Evolutionary conservation across 1,140 invertebrate species (phyloP).

Genomic region (Lepidostoma basale): DNA sequence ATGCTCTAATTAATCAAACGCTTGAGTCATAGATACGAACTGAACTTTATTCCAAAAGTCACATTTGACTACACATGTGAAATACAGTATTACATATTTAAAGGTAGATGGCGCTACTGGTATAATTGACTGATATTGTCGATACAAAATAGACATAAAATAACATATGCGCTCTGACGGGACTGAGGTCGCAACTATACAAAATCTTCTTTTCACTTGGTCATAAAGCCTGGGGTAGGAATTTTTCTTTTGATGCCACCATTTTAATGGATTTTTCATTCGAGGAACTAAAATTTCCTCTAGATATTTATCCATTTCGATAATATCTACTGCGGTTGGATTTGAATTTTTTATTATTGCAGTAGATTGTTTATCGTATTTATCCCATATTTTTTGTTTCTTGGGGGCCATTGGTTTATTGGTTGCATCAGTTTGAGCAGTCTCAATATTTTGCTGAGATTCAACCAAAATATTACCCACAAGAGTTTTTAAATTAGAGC

Average conservation of each 20-base stretch:
- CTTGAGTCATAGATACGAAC: too few relatives aligned
- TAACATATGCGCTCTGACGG: too few relatives aligned
- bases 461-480: neutral
- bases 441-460: neutral
- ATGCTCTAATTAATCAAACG: too few relatives aligned
- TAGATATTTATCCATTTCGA: conserved; percentile 1
- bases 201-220: neutral
- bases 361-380: neutral
- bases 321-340: neutral
- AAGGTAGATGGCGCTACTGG: too few relatives aligned
- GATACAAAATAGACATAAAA: too few relatives aligned
- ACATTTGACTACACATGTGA: too few relatives aligned
- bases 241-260: neutral
- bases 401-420: neutral
- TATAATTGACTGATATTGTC: too few relatives aligned
- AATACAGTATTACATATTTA: too few relatives aligned
- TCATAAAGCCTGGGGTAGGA: neutral
- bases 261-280: neutral
- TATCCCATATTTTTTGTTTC: neutral
- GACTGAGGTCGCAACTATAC: neutral
- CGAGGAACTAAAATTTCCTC: neutral
- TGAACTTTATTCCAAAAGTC: too few relatives aligned
- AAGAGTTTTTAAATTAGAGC: neutral
- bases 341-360: neutral
- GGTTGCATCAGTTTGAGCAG: neutral